Conservation (phyloP, 2,113 vertebrate genomes). For the Eonycteris spelaea region DNA sequence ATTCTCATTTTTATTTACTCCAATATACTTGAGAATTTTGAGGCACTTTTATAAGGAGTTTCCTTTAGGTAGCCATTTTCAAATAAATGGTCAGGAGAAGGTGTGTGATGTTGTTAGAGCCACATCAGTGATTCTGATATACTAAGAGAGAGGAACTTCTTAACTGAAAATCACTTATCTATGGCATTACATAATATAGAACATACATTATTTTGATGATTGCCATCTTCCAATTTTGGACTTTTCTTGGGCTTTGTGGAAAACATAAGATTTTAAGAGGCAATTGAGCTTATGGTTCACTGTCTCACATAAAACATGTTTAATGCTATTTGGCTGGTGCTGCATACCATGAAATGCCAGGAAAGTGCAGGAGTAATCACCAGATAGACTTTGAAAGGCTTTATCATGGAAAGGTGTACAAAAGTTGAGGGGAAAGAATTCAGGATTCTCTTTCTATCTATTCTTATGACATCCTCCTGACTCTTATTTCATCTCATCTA, state of each 20-base stretch:
- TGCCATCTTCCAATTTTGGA: not conserved
- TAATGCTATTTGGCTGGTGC: not conserved
- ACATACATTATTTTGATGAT: not conserved
- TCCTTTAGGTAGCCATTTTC: not conserved
- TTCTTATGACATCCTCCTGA: not conserved
- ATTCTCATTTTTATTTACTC: not conserved
- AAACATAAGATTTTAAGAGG: not conserved
- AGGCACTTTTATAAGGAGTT: not conserved
- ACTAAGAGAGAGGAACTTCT: not conserved
- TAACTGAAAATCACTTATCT: not conserved
- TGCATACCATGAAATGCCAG: not conserved
- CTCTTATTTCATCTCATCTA: not conserved
- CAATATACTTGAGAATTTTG: not conserved
- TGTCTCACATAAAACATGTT: not conserved
- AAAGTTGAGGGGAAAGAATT: not conserved
- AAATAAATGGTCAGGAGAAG: not conserved
- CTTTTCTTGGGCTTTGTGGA: not conserved
- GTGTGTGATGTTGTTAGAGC: not conserved
- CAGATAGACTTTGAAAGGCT: not conserved
- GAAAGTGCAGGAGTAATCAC: not conserved
- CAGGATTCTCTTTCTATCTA: not conserved
- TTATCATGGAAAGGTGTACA: not conserved
- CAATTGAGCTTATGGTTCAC: not conserved
- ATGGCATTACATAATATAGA: not conserved
- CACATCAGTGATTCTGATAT: not conserved